Evolutionary conservation across 2,797 vertebrate species (phyloP), one percentile per base, ranked within the genome.

Genomic region (Bovichtus variegatus): DNA sequence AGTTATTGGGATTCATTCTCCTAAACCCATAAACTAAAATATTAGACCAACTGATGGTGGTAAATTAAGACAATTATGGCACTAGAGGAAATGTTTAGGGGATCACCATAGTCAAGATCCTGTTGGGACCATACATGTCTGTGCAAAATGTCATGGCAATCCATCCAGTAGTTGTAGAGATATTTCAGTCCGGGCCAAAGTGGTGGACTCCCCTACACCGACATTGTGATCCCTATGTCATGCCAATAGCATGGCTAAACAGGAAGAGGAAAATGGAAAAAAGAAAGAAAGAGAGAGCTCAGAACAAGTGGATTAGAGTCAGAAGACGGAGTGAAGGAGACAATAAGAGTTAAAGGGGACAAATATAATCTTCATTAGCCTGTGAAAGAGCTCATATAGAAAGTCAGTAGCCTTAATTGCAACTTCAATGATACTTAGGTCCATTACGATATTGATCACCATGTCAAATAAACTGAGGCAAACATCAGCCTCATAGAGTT

Each of bases 401-500:
- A 73, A 55, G 38, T 29, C 65, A 67, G 31, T 44, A 23, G 43
- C 47, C 38, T 64, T 83, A 63, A 82, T 71, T 50, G 65, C 62
- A 51, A 68, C 41, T 78, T 81, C 61, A 67, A 25, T 76, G 19
- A 40, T 63, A 74, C 61, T 43, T 38, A 2, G 34, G n/a, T 78
- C 65, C 55, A 89, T 84, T 74, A 72, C n/a, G 25, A 55, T 29
- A 85, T 81, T 83, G 83, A 76, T 19, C 8, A 25, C 9, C 23
- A 3, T 2, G 47, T 69, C 71, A 72, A 67, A 74, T 78, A 55
- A 70, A 76, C 41, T 25, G 29, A 62, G 41, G 46, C 43, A 74
- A 62, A 77, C 62, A 44, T 63, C 16, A 40, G 27, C 50, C 31
- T 29, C 13, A 41, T 44, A 6, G 60, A 81, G 31, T 34, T 65